Base-by-base conservation (phyloP, 1,140 invertebrate species). In the Hermatobates lingyangjiaoensis region DNA sequence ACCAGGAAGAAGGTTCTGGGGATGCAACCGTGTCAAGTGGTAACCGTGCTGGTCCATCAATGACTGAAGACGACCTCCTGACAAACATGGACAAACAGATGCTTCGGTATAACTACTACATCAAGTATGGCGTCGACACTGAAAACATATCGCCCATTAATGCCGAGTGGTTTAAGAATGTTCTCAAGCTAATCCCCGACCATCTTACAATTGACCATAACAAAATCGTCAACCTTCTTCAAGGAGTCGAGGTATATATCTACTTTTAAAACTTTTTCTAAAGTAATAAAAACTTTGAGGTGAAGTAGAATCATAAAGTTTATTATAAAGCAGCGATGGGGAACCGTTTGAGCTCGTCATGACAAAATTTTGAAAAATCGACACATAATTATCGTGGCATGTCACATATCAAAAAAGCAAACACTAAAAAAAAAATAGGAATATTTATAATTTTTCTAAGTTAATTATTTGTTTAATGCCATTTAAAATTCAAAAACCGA, bases 101-200 rank as follows among this genome's bases (percentile, higher is more conserved):
- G 56, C 63, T 87, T 57, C 72, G 83, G 56, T 93, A 93, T 68
- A 87, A 90, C 63, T 89, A 88, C 66, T 94, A 91, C 59, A 77
- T 92, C 48, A 79, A 81, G 60, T 80, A 89, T 66, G 88, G 87
- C 0, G 80, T 92, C 27, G 86, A 90, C 61, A 87, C 87, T 30
- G 76, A 80, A 49, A 79, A 89, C 63, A 82, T 93, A 1, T 80
- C 85, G 20, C 79, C 86, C 1, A 74, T 94, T 59, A 72, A 76
- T 46, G 56, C 66, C 5, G 51, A 62, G 12, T 70, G 73, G 64
- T 58, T 79, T 14, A 62, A 71, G 5, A 71, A 73, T 55, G 74
- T 79, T 45, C 62, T 72, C 20, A 59, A 54, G 18, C 59, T 74
- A 5, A 57, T 74, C 20, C 64, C 70, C 0, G 3, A 18, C 0